Conservation (phyloP, 2,797 vertebrate genomes). For the Hylomyscus alleni region DNA sequence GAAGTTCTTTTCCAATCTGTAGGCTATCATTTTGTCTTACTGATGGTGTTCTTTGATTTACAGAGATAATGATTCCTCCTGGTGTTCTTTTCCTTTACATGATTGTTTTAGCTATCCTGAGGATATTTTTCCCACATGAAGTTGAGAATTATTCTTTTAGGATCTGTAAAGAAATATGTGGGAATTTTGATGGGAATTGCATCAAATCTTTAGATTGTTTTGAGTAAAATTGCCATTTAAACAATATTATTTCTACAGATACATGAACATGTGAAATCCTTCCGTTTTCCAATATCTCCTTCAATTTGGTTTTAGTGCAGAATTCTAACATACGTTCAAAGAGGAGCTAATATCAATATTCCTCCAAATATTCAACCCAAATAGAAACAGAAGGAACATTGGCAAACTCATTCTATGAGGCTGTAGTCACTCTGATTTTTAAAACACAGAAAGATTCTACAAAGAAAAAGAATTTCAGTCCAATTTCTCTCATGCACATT, state of each 20-base stretch:
- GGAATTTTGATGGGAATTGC: neutral
- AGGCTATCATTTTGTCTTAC: neutral
- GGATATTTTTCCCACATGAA: neutral
- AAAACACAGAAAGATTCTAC: neutral
- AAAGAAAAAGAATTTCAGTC: neutral
- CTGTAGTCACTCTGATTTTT: neutral
- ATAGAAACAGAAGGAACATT: neutral
- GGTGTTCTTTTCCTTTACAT: neutral
- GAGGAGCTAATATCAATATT: neutral
- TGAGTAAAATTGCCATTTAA: neutral
- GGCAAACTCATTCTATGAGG: neutral
- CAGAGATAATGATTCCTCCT: neutral
- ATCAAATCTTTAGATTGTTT: neutral
- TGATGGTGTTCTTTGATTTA: neutral
- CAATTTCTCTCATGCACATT: neutral
- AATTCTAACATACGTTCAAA: neutral
- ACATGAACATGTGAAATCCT: neutral
- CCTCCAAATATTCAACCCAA: neutral
- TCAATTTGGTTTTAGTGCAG: neutral
- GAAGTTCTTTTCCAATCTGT: neutral
- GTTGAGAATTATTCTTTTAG: neutral
- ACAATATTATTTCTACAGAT: neutral
- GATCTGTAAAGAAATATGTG: neutral
- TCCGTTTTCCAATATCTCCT: neutral
- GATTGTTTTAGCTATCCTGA: neutral